Evolutionary conservation across 2,888 invertebrate species (phyloP).

Genomic region (Agrochola circellaris): DNA sequence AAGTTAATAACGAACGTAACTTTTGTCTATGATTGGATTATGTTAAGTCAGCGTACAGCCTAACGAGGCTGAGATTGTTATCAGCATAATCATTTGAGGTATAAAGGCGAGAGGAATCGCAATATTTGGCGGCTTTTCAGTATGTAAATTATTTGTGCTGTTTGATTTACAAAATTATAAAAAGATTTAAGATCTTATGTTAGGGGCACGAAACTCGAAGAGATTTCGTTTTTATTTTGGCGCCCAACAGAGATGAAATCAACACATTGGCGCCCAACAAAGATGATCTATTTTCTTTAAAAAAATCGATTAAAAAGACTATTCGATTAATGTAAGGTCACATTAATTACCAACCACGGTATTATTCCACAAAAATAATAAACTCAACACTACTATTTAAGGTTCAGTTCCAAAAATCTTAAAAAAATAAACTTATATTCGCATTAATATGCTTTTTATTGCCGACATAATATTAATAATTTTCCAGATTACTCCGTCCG

Average conservation of each 20-base stretch:
- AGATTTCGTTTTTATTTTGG: neutral
- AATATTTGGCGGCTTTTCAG: conserved; percentile 36
- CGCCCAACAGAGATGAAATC: neutral
- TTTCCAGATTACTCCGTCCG: conserved; percentile 60
- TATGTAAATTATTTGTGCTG: conserved; percentile 2
- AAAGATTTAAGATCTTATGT: neutral
- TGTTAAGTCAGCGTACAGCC: conserved; percentile 58
- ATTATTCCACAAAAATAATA: neutral
- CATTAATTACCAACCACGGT: neutral
- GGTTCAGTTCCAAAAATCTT: neutral
- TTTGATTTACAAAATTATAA: neutral
- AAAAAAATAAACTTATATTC: neutral
- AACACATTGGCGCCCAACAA: conserved; percentile 38
- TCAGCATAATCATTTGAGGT: conserved; percentile 53
- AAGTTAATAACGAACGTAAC: conserved; percentile 73
- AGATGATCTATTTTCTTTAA: neutral
- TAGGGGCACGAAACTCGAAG: neutral
- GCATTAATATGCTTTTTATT: conserved; percentile 14
- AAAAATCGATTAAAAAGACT: no score
- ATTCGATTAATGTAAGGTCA: neutral
- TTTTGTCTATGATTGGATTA: conserved; percentile 72
- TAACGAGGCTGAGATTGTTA: conserved; percentile 58
- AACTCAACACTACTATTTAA: neutral
- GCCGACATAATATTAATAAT: conserved; percentile 37
- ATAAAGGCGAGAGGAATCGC: conserved; percentile 33